Evolutionary conservation across 2,797 vertebrate species (phyloP).

Genomic region (Buphagus erythrorhynchus): DNA sequence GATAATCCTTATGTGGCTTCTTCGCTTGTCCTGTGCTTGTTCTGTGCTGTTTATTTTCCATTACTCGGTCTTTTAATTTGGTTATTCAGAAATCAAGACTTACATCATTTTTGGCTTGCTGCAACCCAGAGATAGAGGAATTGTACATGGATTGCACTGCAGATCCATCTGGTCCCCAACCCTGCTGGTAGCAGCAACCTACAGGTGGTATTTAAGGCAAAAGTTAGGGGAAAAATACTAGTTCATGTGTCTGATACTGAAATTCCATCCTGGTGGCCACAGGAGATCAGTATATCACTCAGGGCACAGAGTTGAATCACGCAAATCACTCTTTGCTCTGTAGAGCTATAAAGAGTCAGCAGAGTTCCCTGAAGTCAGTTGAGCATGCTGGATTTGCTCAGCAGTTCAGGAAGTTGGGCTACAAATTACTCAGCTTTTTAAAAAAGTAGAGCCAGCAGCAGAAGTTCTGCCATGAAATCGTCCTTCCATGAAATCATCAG

Average conservation of each 20-base stretch:
- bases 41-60: neutral
- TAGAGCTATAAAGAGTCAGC: slow-evolving; percentile 10
- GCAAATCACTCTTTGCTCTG: neutral
- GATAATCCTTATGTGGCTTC: neutral
- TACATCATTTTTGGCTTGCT: neutral
- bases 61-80: neutral
- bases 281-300: neutral
- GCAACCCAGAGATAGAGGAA: neutral
- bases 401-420: neutral
- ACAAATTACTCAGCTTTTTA: neutral
- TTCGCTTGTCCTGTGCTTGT: neutral
- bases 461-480: neutral
- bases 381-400: neutral
- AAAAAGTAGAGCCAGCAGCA: neutral
- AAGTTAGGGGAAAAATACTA: neutral
- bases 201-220: neutral
- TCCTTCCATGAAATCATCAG: neutral
- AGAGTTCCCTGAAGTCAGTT: neutral
- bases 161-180: neutral
- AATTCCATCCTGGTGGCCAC: slow-evolving; percentile 10
- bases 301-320: neutral
- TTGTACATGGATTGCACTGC: neutral
- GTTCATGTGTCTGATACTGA: neutral
- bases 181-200: neutral
- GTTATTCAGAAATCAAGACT: neutral